phyloP scores from a whole-genome alignment of 2,797 vertebrate genomes.

The Aplochiton taeniatus region DNA sequence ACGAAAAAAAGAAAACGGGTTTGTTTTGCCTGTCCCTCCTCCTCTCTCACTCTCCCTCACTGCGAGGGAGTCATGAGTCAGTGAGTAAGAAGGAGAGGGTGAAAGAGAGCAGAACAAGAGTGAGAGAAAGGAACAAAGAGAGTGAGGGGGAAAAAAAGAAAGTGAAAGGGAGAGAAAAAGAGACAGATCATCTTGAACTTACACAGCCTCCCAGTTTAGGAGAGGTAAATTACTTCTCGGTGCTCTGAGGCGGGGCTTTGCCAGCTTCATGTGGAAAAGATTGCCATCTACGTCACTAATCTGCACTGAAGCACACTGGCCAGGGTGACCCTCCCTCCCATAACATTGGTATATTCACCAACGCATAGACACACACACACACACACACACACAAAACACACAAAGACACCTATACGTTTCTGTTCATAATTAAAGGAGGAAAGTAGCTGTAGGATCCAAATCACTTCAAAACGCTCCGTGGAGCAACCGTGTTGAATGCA shows the following conservation, averaged over 20 bases:
- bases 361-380: not conserved
- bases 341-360: conserved; percentile 17
- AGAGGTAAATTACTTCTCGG: conserved; percentile 58
- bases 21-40: conserved; percentile 58
- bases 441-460: conserved; percentile 5
- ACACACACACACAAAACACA: conserved; percentile 12
- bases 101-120: too few relatives aligned
- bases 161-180: not conserved
- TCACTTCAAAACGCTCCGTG: not conserved
- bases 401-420: not conserved
- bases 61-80: too few relatives aligned
- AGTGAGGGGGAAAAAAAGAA: not conserved
- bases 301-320: conserved; percentile 44
- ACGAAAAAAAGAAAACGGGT: conserved; percentile 62
- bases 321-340: conserved; percentile 56
- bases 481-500: not conserved
- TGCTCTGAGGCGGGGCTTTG: conserved; percentile 55
- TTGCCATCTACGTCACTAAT: conserved; percentile 55
- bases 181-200: conserved; percentile 33
- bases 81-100: too few relatives aligned
- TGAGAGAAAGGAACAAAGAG: not conserved
- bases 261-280: conserved; percentile 59
- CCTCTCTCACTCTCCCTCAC: conserved; percentile 10
- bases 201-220: conserved; percentile 46
- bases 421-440: too few relatives aligned